These are phyloP conservation scores for Drosophila ercepeae DNA, from an alignment of 1,140 invertebrate genomes.

Conservation along the genomic window DNA sequence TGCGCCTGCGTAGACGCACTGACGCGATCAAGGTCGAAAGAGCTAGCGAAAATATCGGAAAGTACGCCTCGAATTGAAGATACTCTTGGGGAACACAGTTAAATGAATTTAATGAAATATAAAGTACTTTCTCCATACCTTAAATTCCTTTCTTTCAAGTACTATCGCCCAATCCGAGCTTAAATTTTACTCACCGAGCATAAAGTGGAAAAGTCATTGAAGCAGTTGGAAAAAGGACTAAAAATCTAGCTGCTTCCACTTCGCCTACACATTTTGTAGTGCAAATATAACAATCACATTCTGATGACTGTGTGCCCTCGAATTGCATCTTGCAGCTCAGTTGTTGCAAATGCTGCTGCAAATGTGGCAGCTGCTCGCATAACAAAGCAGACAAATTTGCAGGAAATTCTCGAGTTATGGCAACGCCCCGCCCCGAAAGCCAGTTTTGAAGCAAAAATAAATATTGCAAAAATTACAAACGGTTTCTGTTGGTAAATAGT, in stretches of 20 bases:
- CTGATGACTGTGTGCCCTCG: constrained; percentile 3
- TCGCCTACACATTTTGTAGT: background rate
- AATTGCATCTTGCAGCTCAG: background rate
- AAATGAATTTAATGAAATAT: background rate
- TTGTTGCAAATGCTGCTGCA: constrained; percentile 4
- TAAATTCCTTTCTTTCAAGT: background rate
- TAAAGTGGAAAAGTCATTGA: background rate
- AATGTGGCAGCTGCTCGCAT: constrained; percentile 43
- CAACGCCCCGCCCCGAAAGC: constrained; percentile 70
- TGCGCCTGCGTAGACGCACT: constrained; percentile 42
- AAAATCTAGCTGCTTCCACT: background rate
- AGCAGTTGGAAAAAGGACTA: background rate
- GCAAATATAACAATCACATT: constrained; percentile 15
- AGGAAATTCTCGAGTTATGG: constrained; percentile 74
- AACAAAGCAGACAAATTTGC: constrained; percentile 46
- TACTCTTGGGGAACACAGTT: background rate
- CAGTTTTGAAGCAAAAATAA: constrained; percentile 58
- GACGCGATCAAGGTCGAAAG: constrained; percentile 55
- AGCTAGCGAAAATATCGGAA: constrained; percentile 4
- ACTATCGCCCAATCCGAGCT: background rate
- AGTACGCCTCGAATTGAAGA: background rate
- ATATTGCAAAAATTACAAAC: constrained; percentile 53
- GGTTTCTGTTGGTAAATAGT: constrained; percentile 26
- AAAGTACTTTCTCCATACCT: background rate
- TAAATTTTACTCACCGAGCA: background rate